Evolutionary conservation across 2,113 vertebrate species (phyloP).

Genomic region (Sinocyclocheilus maitianheensis): DNA sequence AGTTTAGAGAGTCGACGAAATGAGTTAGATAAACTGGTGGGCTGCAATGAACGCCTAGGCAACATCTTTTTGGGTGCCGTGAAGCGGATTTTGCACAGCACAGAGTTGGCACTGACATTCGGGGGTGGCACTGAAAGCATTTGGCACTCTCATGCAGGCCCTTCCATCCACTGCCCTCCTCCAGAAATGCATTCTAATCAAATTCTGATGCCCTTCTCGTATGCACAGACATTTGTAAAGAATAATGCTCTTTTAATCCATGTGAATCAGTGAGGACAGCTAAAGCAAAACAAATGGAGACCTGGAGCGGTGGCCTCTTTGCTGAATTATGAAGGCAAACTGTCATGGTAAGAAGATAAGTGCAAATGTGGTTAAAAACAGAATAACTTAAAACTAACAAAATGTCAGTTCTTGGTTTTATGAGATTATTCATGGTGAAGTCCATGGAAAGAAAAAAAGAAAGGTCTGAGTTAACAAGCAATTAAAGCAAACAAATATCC

Average conservation of each 20-base stretch:
- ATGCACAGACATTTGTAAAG: slow-evolving; percentile 18
- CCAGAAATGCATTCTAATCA: slow-evolving; percentile 34
- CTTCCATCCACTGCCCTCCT: slow-evolving; percentile 12
- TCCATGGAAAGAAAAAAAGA: not conserved
- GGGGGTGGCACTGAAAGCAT: slow-evolving; percentile 21
- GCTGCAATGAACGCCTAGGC: not conserved
- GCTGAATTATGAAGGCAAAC: slow-evolving; percentile 2
- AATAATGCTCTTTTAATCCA: slow-evolving; percentile 13
- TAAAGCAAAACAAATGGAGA: not conserved
- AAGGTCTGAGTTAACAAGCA: not conserved
- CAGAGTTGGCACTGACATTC: slow-evolving; percentile 25
- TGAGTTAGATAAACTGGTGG: slow-evolving; percentile 1
- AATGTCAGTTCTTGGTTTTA: not conserved
- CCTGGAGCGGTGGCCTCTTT: not conserved
- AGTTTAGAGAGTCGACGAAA: slow-evolving; percentile 24
- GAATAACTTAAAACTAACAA: not conserved
- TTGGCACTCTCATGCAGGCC: not conserved
- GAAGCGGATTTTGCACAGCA: not conserved
- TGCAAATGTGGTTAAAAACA: not conserved
- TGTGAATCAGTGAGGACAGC: not conserved
- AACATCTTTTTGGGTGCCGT: slow-evolving; percentile 11
- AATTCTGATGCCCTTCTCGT: not conserved
- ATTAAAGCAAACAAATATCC: not conserved
- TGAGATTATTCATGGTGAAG: not conserved
- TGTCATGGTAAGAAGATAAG: not conserved